Evolutionary conservation across 2,888 invertebrate species (phyloP).

Genomic region (Sarcophaga variegata): DNA sequence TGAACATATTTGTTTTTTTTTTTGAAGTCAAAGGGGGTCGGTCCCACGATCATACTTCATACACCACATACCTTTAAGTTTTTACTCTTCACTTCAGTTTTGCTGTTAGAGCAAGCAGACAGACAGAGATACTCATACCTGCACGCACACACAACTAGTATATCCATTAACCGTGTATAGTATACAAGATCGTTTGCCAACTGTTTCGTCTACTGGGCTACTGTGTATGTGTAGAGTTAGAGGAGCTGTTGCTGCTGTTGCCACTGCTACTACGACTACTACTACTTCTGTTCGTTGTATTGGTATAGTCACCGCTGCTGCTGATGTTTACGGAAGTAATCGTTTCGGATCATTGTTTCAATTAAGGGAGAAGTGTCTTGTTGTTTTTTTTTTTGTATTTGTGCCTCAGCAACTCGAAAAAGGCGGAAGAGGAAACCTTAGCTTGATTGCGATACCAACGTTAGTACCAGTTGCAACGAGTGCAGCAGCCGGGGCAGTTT

Average conservation of each 20-base stretch:
- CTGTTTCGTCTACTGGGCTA: constrained; percentile 36
- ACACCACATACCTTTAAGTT: constrained; percentile 26
- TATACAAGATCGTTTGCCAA: too few species aligned
- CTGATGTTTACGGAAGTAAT: constrained; percentile 68
- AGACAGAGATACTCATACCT: not conserved
- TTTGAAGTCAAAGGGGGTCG: constrained; percentile 28
- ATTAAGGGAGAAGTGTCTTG: constrained; percentile 61
- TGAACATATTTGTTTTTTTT: not conserved
- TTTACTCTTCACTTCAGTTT: constrained; percentile 31
- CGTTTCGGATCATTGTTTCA: constrained; percentile 46
- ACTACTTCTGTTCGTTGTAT: too few species aligned
- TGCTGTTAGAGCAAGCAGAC: too few species aligned
- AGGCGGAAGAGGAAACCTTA: constrained; percentile 59
- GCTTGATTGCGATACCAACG: not conserved
- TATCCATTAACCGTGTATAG: too few species aligned
- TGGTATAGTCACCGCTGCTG: constrained; percentile 28
- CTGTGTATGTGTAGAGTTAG: constrained; percentile 52
- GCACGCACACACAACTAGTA: constrained; percentile 14
- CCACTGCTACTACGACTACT: not conserved
- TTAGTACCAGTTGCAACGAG: constrained; percentile 13
- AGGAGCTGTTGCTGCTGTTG: constrained; percentile 10
- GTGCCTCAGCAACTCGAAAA: constrained; percentile 29
- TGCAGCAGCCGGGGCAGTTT: constrained; percentile 33
- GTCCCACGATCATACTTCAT: constrained; percentile 56
- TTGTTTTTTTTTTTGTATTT: constrained; percentile 46